Base-by-base conservation (phyloP, 2,888 invertebrate genomes). In the Agrilus biguttatus region DNA sequence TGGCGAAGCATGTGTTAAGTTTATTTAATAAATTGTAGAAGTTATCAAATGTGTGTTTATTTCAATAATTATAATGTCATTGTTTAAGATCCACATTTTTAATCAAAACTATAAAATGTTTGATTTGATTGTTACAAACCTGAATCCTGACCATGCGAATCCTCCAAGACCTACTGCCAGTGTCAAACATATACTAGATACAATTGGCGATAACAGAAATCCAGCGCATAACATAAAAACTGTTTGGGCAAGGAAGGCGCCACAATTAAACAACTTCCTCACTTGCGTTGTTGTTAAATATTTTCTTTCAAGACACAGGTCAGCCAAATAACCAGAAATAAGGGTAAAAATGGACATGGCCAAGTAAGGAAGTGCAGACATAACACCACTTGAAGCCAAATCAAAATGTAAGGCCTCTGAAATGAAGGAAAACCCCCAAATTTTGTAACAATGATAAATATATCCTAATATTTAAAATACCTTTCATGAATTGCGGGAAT, bases 131-230 rank as follows among this genome's bases (percentile, higher is more conserved):
- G 17, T 19, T 35, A 42, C 38, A 40, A 38, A 86, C 85, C 84
- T 81, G 61, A 88, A 90, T 36, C 91, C 92, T 6, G 89, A 82
- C 90, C 91, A 92, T 1, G 91, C 88, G 62, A 92, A 89, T 0
- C 91, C 88, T 1, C 93, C 92, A 1, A 91, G 69, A 0, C 92
- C 92, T 1, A 92, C 89, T 1, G 91, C 90, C 39, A 90, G 72
- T 0, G 89, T 86, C 32, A 93, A 75, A 60, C 79, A 90, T n/a
- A 79, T 70, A n/a, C 90, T 73, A 36, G 85, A 80, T 34, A 77
- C 76, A 0, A 72, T 69, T 13, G 83, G 75, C 2, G 79, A 72
- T 32, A 77, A 62, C 4, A 84, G 69, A 57, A 83, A 87, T 2
- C 88, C 86, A 0, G 90, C 85, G 0, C 78, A 70, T 46, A 88